These are phyloP conservation scores for Hippoglossus hippoglossus DNA, from an alignment of 2,797 vertebrate species.

Conservation along the genomic window DNA sequence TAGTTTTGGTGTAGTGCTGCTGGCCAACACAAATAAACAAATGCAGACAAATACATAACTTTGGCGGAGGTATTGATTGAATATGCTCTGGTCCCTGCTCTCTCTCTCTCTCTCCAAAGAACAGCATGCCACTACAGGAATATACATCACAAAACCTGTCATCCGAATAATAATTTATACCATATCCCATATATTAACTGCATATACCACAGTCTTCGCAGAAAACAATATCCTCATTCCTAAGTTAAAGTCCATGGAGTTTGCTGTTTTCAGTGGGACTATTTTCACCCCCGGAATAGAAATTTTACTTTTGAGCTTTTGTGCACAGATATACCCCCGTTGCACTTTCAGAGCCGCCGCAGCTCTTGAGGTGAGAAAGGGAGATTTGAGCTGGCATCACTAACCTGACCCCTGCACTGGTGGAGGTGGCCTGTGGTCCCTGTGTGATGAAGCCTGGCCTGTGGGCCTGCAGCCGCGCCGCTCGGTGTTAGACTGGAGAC, in stretches of 20 bases:
- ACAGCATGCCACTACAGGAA: background rate
- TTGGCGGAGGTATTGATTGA: no score
- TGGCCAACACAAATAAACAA: no score
- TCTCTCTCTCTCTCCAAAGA: background rate
- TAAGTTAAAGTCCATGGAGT: background rate
- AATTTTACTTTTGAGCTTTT: constrained; percentile 25
- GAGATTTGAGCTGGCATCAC: constrained; percentile 53
- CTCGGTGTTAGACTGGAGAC: constrained; percentile 56
- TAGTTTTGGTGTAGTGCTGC: no score
- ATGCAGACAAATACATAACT: no score
- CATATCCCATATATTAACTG: no score
- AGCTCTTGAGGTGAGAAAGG: constrained; percentile 49
- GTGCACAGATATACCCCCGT: constrained; percentile 21
- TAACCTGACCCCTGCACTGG: constrained; percentile 48
- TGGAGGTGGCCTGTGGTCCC: constrained; percentile 63
- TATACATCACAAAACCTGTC: background rate
- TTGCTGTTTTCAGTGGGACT: constrained; percentile 1
- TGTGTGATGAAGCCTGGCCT: constrained; percentile 50
- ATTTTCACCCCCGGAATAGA: constrained; percentile 14
- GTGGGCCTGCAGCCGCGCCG: constrained; percentile 51
- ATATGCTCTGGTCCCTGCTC: no score
- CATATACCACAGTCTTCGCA: background rate
- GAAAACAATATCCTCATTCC: constrained; percentile 5
- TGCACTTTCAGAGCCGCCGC: constrained; percentile 23
- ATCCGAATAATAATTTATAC: background rate